Conservation (phyloP, 2,797 vertebrate species). For the Clarias pachynema region DNA sequence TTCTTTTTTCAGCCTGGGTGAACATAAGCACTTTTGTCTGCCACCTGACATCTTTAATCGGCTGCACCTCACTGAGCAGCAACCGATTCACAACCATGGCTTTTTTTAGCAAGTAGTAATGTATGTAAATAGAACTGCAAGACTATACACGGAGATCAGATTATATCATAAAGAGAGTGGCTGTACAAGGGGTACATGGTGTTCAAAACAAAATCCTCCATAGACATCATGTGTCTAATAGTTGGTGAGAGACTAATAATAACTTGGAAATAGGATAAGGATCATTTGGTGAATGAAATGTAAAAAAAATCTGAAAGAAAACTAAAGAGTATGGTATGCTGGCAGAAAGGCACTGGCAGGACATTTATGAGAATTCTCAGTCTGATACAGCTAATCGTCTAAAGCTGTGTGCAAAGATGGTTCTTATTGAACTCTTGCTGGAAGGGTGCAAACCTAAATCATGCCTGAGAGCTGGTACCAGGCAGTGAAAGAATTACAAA, state of each 20-base stretch:
- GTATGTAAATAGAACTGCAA: slow-evolving; percentile 20
- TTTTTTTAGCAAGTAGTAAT: slow-evolving; percentile 33
- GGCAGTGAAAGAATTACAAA: slow-evolving; percentile 10
- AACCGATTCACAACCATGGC: slow-evolving; percentile 31
- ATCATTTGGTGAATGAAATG: background rate
- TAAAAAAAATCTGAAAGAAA: background rate
- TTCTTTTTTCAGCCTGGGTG: slow-evolving; percentile 15
- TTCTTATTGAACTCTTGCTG: slow-evolving; percentile 11
- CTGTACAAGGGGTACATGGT: slow-evolving; percentile 25
- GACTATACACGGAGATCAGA: slow-evolving; percentile 24
- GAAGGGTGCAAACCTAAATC: slow-evolving; percentile 25
- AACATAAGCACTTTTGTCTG: slow-evolving; percentile 34
- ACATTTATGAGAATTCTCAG: slow-evolving; percentile 40
- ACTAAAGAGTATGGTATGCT: slow-evolving; percentile 11
- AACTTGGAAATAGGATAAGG: background rate
- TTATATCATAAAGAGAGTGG: slow-evolving; percentile 34
- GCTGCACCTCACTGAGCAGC: slow-evolving; percentile 45
- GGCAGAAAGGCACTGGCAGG: slow-evolving; percentile 12
- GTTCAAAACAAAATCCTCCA: slow-evolving; percentile 15
- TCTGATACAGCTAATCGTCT: slow-evolving; percentile 45
- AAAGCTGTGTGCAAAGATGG: slow-evolving; percentile 33
- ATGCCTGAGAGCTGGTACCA: slow-evolving; percentile 28
- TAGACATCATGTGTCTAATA: background rate
- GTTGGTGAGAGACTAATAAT: background rate
- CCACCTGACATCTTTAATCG: slow-evolving; percentile 47